These are phyloP conservation scores for Callinectes sapidus DNA, from an alignment of 2,888 invertebrate genomes.

Conservation along the genomic window DNA sequence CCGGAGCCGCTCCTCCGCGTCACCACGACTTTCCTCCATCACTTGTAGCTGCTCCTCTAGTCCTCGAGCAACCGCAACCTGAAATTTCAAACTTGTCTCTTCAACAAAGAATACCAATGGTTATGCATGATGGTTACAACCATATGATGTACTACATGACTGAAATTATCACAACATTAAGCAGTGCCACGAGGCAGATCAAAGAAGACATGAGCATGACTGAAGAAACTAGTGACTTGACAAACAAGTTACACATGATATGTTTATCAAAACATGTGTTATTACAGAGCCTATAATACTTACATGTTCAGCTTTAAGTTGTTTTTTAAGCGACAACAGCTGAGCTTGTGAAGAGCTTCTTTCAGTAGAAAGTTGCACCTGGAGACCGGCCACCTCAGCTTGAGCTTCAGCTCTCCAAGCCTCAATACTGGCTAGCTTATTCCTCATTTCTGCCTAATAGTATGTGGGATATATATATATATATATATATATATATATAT, in stretches of 20 bases:
- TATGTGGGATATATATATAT: too few relatives aligned
- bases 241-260: slow-evolving; percentile 15
- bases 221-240: too few relatives aligned
- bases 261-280: too few relatives aligned
- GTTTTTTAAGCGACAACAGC: slow-evolving; percentile 39
- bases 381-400: slow-evolving; percentile 48
- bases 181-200: neutral
- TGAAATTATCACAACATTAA: neutral
- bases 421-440: slow-evolving; percentile 34
- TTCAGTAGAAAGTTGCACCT: slow-evolving; percentile 54
- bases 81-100: neutral
- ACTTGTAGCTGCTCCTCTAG: slow-evolving; percentile 46
- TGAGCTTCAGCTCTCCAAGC: slow-evolving; percentile 39
- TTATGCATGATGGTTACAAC: neutral
- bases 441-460: slow-evolving; percentile 54
- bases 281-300: neutral
- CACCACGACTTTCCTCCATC: slow-evolving; percentile 53
- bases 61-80: slow-evolving; percentile 42
- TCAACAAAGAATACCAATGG: neutral
- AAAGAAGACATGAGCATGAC: neutral
- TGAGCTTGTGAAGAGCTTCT: slow-evolving; percentile 57
- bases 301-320: slow-evolving; percentile 62
- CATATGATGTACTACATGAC: neutral
- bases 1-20: slow-evolving; percentile 53
- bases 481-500: too few relatives aligned